Evolutionary conservation across 2,888 invertebrate species (phyloP).

Genomic region (Allygus modestus): DNA sequence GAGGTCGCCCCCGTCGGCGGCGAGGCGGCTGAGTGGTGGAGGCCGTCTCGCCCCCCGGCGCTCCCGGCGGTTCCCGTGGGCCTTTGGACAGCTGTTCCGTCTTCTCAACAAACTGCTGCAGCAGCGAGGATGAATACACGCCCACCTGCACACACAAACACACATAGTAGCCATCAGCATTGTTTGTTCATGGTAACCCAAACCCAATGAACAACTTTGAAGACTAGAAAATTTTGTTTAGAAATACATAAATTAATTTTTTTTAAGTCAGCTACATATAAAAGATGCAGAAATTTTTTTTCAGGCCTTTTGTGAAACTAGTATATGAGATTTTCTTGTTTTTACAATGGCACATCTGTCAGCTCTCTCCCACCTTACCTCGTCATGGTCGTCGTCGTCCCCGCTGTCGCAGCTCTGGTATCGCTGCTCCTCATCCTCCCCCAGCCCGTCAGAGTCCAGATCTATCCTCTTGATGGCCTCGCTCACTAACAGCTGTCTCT

Average conservation of each 20-base stretch:
- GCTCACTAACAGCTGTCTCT: too few relatives aligned
- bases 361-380: too few relatives aligned
- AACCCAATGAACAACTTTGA: too few relatives aligned
- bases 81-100: constrained; percentile 80
- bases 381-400: constrained; percentile 76
- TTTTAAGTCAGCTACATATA: too few relatives aligned
- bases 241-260: too few relatives aligned
- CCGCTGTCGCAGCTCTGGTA: constrained; percentile 83
- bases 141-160: constrained; percentile 73
- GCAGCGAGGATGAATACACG: constrained; percentile 84
- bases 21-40: constrained; percentile 14
- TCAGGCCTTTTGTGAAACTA: too few relatives aligned
- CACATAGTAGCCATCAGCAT: too few relatives aligned
- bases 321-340: too few relatives aligned
- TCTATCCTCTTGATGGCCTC: constrained; percentile 83
- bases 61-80: constrained; percentile 42
- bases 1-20: constrained; percentile 59
- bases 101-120: constrained; percentile 90
- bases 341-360: too few relatives aligned
- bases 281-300: too few relatives aligned
- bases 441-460: constrained; percentile 75
- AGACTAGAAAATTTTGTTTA: too few relatives aligned
- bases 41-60: constrained; percentile 20
- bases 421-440: constrained; percentile 60
- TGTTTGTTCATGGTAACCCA: too few relatives aligned